Evolutionary conservation across 2,888 invertebrate genomes (phyloP), one percentile per base, ranked within the genome.

Genomic region (Thereva nobilitata): DNA sequence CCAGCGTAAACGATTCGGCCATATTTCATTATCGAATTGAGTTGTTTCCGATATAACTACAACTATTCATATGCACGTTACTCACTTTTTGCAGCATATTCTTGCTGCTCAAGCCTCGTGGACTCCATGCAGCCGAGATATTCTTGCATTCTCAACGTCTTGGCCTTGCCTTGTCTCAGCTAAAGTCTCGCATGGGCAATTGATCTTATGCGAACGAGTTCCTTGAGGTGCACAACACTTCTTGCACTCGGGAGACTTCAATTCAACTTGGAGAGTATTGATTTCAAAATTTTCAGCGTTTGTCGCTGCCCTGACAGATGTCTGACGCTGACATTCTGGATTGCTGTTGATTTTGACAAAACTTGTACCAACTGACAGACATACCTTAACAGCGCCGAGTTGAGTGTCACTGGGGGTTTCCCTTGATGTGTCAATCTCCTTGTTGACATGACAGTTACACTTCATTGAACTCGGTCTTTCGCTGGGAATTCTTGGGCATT

Each of bases 351-450:
- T 67, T 64, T 68, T 57, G 66, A 68, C 66, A 68, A 68, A 66
- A 63, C 65, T 63, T 56, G 47, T 38, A 54, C 23, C 23, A 23
- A 23, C 45, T 10, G 53, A 53, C 50, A 52, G 59, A 52, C 44
- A 49, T 50, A 38, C 52, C 42, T 12, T 45, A 37, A 40, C 12
- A 34, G 53, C 53, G n/a, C 9, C 12, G 52, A 12, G 37, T 12
- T 44, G 23, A 44, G 63, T 65, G 65, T 49, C 53, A 38, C 44
- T 57, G 53, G 52, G 53, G 66, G 53, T 64, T 64, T 56, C 40
- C 59, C 66, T 68, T 68, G 68, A 68, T 64, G 68, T 68, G 68
- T 68, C 66, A 68, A 68, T 68, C 68, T 63, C 47, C 45, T 7
- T 59, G 53, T 63, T 52, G 66, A 68, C 66, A 67, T 50, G 66